Percentiles rank a stretch among this genome's conserved stretches.
These are phyloP conservation scores for Stomatorhinus ivindoensis DNA, from an alignment of 2,113 vertebrate genomes.

Conservation along the genomic window DNA sequence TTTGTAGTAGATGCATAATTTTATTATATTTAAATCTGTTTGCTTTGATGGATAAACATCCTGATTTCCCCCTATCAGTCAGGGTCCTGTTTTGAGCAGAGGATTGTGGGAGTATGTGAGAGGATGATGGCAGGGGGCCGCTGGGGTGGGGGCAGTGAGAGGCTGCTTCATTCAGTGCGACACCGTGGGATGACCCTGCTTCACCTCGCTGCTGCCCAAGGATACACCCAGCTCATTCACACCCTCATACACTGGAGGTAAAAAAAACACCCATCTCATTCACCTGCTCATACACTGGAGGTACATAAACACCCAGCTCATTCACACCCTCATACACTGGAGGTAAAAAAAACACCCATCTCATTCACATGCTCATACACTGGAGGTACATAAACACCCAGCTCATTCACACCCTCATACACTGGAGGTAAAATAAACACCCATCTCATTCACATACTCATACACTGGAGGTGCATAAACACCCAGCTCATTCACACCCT, in stretches of 20 bases:
- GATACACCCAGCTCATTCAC: constrained; percentile 77
- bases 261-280: constrained; percentile 66
- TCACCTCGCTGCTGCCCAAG: constrained; percentile 80
- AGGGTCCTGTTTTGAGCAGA: constrained; percentile 70
- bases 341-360: constrained; percentile 68
- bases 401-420: constrained; percentile 74
- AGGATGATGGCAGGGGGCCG: constrained; percentile 67
- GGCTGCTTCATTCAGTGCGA: constrained; percentile 63
- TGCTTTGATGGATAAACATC: neutral
- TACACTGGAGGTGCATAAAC: constrained; percentile 3
- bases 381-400: constrained; percentile 75
- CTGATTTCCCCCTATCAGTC: constrained; percentile 27
- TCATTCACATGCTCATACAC: constrained; percentile 73
- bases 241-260: constrained; percentile 75
- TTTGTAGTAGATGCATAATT: neutral
- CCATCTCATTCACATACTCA: constrained; percentile 15
- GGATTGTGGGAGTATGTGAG: constrained; percentile 75
- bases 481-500: constrained; percentile 12
- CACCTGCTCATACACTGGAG: constrained; percentile 74
- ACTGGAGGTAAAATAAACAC: constrained; percentile 63
- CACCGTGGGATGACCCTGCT: constrained; percentile 84
- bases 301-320: constrained; percentile 68
- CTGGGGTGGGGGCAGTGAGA: constrained; percentile 54
- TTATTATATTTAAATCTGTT: neutral
- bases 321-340: constrained; percentile 74